Base-by-base conservation (phyloP, 2,113 vertebrate species). In the Charadrius vociferus region DNA sequence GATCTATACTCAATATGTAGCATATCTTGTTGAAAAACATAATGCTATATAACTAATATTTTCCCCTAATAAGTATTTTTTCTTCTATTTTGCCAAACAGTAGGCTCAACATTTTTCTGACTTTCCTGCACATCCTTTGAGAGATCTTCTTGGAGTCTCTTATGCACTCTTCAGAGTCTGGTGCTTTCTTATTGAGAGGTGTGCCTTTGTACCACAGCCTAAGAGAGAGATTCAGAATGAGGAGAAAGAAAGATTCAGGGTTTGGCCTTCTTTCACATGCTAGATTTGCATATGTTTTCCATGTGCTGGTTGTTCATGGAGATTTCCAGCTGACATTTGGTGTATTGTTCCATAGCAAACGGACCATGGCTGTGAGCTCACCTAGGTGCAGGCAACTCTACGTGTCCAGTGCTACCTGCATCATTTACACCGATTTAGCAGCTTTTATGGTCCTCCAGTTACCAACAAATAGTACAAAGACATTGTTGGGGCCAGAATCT, bases 401-500 rank as follows among this genome's bases (percentile, higher is more conserved):
- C 0, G 0, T 34, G 6, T 66, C n/a, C 16, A 23, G 10, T n/a
- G n/a, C 8, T 72, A 56, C 14, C 20, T 71, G 17, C 14, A 34
- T 45, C 10, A 16, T 67, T 62, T 56, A n/a, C n/a, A 32, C 10
- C 52, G 36, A 47, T 79, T 63, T 39, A 67, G 8, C 23, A 72
- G 15, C 8, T 73, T 34, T 83, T 59, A 36, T 36, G 19, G 53
- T 36, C 39, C 39, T 71, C 17, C 39, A 45, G 10, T n/a, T 71
- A 39, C 12, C 45, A 43, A 85, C 6, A 78, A 49, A 24, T n/a
- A 66, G 6, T 34, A 29, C 24, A 66, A 78, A 90, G 47, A 63
- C 11, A 39, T 62, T 1, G 2, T 0, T 1, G 3, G 7, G 13
- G 9, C 8, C 41, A 78, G 47, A 86, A 41, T 39, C n/a, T 62